Base-by-base conservation (phyloP, 2,888 invertebrate species). In the Matsumyia berberina region DNA sequence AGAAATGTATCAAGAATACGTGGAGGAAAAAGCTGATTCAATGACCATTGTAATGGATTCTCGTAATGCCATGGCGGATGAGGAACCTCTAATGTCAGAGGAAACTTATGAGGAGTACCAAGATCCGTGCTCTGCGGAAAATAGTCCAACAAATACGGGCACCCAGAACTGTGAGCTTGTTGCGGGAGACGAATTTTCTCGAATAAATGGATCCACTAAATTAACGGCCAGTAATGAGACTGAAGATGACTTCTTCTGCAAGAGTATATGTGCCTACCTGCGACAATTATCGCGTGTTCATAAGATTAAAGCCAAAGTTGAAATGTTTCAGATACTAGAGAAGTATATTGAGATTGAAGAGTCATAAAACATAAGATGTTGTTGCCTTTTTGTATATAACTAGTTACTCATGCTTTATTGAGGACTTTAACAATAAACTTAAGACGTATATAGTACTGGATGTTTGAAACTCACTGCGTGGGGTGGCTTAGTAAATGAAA, bases 231-330 rank as follows among this genome's bases (percentile, higher is more conserved):
- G 19, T 4, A 85, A 57, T 17, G 89, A 89, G 58, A 89, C 88
- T n/a, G 91, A 89, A 87, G 91, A 91, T 42, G 90, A 90, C 29
- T 90, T 89, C 81, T 91, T 91, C 72, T 91, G 91, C 64, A 91
- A 90, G 78, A 89, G 90, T 2, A 89, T 91, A 44, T 89, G 90
- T 0, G 89, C 87, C 6, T 90, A 90, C 82, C 86, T 91, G 69
- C 88, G 90, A 5, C 90, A 90, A 46, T 73, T 91, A 12, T 89
- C 90, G n/a, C 88, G 90, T 1, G 88, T 90, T 3, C 89, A 91
- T 81, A 91, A 91, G 70, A 90, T 91, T 19, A 91, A 91, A 77
- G 91, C 91, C 5, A 90, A 91, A 86, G 90, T 91, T 9, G 91
- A 91, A 86, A 91, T 91, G 88, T 91, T 89, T 86, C 90, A 91